Evolutionary conservation across 2,113 vertebrate species (phyloP), one percentile per base, ranked within the genome.

Genomic region (Rhadina sibilatrix): DNA sequence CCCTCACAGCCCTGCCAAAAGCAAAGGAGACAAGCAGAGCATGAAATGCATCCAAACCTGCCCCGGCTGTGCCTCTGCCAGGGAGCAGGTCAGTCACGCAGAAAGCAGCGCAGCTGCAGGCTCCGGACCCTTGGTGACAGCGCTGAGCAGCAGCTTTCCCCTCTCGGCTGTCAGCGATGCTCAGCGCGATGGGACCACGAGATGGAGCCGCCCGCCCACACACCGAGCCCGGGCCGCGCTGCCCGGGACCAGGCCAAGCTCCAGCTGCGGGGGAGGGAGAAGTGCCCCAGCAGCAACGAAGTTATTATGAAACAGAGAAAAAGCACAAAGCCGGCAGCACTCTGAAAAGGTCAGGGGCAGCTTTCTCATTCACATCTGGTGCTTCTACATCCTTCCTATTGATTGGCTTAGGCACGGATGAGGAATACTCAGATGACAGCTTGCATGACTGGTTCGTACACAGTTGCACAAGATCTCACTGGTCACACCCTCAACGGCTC

Each of bases 1-100:
- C 98, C 77, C 78, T 94, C 84, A 98, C 61, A 35, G 78, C 85
- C 89, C 98, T 98, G 91, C 38, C 66, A 50, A 91, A 93, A 91
- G 44, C 40, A 76, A 90, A 76, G 23, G 47, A 65, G 61, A 64
- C 18, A 24, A 86, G 17, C 56, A 15, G 49, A 65, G 35, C 30
- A 8, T 2, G 14, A 82, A 68, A 35, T 8, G 5, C 40, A 50
- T 12, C 49, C 70, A 31, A 6, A 27, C 6, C 33, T 42, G 63
- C 23, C 44, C 30, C 16, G 40, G n/a, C 44, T 12, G 61, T 10
- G 47, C 49, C 84, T 56, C 42, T 80, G 61, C 80, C 68, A 30
- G 42, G 64, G 30, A 57, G 3, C 27, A 8, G 50, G 16, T 28
- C 20, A 14, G 60, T 6, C 69, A 42, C 10, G 68, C 46, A 63